Evolutionary conservation across 2,113 vertebrate genomes (phyloP), one percentile per base, ranked within the genome.

Genomic region (Rostratula benghalensis): DNA sequence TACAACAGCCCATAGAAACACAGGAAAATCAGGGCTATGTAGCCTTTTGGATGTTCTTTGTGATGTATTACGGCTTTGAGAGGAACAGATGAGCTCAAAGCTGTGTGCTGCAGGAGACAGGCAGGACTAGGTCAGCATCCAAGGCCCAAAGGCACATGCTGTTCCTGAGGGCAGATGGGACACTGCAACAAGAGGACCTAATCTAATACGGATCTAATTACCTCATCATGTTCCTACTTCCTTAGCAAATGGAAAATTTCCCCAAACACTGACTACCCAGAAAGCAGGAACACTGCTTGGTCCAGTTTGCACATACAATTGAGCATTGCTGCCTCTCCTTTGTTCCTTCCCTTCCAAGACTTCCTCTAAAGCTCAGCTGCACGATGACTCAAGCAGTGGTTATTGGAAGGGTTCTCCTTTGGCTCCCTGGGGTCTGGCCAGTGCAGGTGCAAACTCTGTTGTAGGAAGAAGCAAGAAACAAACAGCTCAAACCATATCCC

Each of bases 361-460:
- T 61, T 67, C n/a, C 19, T 59, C 35, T 18, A 25, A 69, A 77
- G 35, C 22, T 33, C 43, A 53, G 33, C 41, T 83, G 33, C 41
- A 24, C 10, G 2, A 11, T 46, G 37, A 57, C 19, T 54, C 61
- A 51, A 80, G 30, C 9, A 15, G 53, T 19, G 28, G 16, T 43
- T 23, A 6, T 41, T 45, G 60, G 67, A 30, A 1, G 1, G 20
- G 33, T 48, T 65, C 59, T 28, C 8, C 56, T 76, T 17, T 56
- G 45, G 28, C 61, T 84, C 30, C 19, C 43, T 19, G 50, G 27
- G 63, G 50, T 41, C 19, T 45, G 43, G 24, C 28, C 69, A 46
- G 45, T 2, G 27, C 0, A 2, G 18, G 5, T 46, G 19, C 21
- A 70, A 79, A 65, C 16, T n/a, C 41, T 20, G 1, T 24, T 1